Percentiles rank a stretch among this genome's conserved stretches.
Evolutionary conservation across 2,888 invertebrate species (phyloP).

Genomic region (Conops quadrifasciatus): DNA sequence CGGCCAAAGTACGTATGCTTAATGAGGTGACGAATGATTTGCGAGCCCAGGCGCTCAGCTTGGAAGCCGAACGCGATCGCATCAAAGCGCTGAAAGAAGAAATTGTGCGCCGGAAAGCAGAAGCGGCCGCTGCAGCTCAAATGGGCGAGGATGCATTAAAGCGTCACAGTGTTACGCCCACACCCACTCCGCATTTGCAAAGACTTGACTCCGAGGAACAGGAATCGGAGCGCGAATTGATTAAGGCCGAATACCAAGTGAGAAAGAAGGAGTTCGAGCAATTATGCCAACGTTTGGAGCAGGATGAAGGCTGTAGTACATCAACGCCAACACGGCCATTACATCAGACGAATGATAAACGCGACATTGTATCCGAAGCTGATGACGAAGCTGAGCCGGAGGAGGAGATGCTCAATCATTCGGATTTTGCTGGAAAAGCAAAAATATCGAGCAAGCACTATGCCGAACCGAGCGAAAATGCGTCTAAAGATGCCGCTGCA

Average conservation of each 20-base stretch:
- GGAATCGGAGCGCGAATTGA: conserved; percentile 50
- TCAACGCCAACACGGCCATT: conserved; percentile 22
- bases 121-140: conserved; percentile 57
- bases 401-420: conserved; percentile 54
- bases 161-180: conserved; percentile 56
- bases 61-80: conserved; percentile 64
- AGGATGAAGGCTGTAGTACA: conserved; percentile 43
- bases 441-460: conserved; percentile 42
- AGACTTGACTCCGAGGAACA: conserved; percentile 50
- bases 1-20: conserved; percentile 60
- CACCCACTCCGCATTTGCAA: conserved; percentile 55
- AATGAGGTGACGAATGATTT: conserved; percentile 64
- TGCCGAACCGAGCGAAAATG: neutral
- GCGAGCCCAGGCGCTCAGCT: conserved; percentile 58
- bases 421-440: conserved; percentile 43
- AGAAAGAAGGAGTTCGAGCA: conserved; percentile 61
- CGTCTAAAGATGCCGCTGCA: conserved; percentile 39
- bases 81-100: conserved; percentile 61
- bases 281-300: conserved; percentile 52
- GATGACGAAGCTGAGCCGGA: conserved; percentile 57
- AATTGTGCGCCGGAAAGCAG: conserved; percentile 58
- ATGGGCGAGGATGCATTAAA: conserved; percentile 59
- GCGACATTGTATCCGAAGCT: conserved; percentile 52
- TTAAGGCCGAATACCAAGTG: conserved; percentile 59
- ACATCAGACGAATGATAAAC: conserved; percentile 26